These are phyloP conservation scores for Lymantria dispar DNA, from an alignment of 2,888 invertebrate genomes.

Conservation along the genomic window DNA sequence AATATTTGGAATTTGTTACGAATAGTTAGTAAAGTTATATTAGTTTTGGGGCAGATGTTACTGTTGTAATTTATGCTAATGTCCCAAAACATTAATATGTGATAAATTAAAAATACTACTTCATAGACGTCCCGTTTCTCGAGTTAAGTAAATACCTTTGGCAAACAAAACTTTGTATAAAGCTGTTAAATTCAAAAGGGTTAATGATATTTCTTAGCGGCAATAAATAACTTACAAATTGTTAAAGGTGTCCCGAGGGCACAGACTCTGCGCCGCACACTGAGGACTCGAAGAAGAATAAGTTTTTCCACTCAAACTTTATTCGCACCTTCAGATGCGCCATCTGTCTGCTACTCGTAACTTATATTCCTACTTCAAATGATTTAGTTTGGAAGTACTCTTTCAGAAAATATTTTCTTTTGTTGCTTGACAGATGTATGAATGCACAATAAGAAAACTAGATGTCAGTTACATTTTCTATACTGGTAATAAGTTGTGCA, in stretches of 20 bases:
- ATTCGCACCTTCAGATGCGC: conserved; percentile 73
- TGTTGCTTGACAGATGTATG: conserved; percentile 63
- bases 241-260: conserved; percentile 74
- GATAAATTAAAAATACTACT: conserved; percentile 29
- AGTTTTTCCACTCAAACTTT: conserved; percentile 81
- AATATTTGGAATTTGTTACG: conserved; percentile 62
- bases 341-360: conserved; percentile 65
- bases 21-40: conserved; percentile 52
- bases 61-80: conserved; percentile 33
- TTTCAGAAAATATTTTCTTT: conserved; percentile 75
- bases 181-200: conserved; percentile 67
- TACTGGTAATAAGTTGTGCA: conserved; percentile 41
- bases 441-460: conserved; percentile 59
- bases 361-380: conserved; percentile 78
- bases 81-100: conserved; percentile 32
- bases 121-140: conserved; percentile 1
- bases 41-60: conserved; percentile 34
- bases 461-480: conserved; percentile 33
- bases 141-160: conserved; percentile 32
- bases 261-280: conserved; percentile 55
- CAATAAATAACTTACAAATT: conserved; percentile 80
- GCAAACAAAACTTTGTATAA: conserved; percentile 49
- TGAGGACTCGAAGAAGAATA: conserved; percentile 64
- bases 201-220: conserved; percentile 76
- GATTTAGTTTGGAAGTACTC: conserved; percentile 75